A percentile compares a stretch with the other conserved stretches of the same genome.
These are phyloP conservation scores for Tautogolabrus adspersus DNA, from an alignment of 2,113 vertebrate species.

Conservation along the genomic window DNA sequence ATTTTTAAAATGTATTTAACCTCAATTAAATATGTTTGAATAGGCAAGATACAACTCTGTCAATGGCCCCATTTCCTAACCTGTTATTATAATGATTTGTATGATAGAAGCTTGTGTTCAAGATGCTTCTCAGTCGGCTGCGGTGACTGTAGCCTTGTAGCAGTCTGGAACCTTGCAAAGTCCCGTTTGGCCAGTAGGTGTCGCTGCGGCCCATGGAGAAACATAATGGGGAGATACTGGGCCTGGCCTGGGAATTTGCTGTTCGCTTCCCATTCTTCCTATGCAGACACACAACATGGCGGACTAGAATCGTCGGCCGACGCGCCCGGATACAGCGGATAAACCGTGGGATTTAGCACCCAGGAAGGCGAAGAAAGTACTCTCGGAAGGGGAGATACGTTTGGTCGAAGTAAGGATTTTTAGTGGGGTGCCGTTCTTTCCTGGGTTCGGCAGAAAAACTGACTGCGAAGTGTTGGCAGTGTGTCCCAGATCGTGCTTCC, in stretches of 20 bases:
- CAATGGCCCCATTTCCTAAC: not conserved
- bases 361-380: conserved; percentile 48
- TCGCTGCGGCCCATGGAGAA: conserved; percentile 54
- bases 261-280: conserved; percentile 84
- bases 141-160: not conserved
- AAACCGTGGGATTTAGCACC: conserved; percentile 74
- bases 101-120: no score
- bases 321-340: conserved; percentile 83
- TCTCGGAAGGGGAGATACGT: not conserved
- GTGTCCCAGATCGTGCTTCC: conserved; percentile 73
- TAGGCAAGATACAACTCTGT: no score
- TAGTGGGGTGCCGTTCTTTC: not conserved
- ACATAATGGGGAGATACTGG: conserved; percentile 56
- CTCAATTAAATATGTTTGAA: no score
- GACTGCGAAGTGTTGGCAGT: conserved; percentile 71
- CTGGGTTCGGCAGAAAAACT: conserved; percentile 57
- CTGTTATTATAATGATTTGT: not conserved
- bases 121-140: not conserved
- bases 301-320: conserved; percentile 83
- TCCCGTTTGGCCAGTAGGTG: conserved; percentile 55
- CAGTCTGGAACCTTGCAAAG: not conserved
- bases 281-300: conserved; percentile 86
- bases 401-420: not conserved
- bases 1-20: no score
- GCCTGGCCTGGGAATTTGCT: conserved; percentile 80